Conservation (phyloP, 2,888 invertebrate species). For the Drosophila anomelani region DNA sequence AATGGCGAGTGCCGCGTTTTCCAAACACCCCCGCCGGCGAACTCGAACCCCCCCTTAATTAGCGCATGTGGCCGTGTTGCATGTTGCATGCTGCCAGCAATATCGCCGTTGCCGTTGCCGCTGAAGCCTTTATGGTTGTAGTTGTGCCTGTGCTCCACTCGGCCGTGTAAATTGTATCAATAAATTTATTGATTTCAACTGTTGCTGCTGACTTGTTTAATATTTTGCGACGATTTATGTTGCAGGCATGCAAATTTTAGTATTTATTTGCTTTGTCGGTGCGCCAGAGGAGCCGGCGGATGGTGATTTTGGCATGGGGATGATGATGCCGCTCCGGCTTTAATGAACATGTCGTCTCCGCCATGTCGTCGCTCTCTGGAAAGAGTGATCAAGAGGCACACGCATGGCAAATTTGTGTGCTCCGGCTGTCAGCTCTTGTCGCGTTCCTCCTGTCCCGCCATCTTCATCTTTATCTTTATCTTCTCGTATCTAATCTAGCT, state of each 20-base stretch:
- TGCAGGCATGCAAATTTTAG: constrained; percentile 74
- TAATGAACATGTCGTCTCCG: constrained; percentile 71
- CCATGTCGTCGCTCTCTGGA: constrained; percentile 43
- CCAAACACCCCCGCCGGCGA: constrained; percentile 27
- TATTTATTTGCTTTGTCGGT: constrained; percentile 59
- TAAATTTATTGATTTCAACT: constrained; percentile 82
- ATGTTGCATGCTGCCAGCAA: constrained; percentile 53
- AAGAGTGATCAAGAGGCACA: constrained; percentile 65
- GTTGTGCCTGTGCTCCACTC: constrained; percentile 39
- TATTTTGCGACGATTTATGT: constrained; percentile 78
- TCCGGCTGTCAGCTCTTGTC: constrained; percentile 37
- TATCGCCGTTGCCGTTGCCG: constrained; percentile 15
- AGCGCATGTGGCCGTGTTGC: constrained; percentile 57
- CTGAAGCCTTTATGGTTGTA: background rate
- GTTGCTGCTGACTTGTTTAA: constrained; percentile 80
- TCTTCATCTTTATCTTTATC: background rate
- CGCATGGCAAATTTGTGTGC: constrained; percentile 52
- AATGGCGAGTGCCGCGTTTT: constrained; percentile 24
- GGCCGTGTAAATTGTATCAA: constrained; percentile 74
- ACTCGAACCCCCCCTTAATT: constrained; percentile 60
- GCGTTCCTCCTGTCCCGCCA: constrained; percentile 1
- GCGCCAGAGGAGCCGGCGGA: constrained; percentile 17
- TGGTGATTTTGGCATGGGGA: constrained; percentile 2
- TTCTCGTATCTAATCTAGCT: constrained; percentile 14
- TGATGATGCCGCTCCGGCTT: constrained; percentile 46